Evolutionary conservation across 2,797 vertebrate species (phyloP).

Genomic region (Lutjanus campechanus): DNA sequence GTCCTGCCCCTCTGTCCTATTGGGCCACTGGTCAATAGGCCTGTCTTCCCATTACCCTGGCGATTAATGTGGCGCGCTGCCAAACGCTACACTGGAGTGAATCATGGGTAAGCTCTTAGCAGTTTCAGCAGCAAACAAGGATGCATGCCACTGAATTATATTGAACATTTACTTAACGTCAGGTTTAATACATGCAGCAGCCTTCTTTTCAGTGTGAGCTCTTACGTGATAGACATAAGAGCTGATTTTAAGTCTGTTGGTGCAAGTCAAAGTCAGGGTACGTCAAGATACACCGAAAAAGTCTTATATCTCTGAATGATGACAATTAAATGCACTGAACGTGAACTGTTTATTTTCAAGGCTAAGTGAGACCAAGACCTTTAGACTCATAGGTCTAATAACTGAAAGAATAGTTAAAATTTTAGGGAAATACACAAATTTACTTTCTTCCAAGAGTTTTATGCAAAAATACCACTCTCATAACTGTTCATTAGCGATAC

Average conservation of each 20-base stretch:
- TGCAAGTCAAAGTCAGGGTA: background rate
- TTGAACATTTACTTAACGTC: conserved; percentile 3
- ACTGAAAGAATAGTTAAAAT: background rate
- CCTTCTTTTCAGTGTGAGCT: conserved; percentile 8
- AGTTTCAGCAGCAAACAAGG: conserved; percentile 26
- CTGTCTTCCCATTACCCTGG: conserved; percentile 74
- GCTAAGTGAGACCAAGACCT: background rate
- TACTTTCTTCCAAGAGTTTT: background rate
- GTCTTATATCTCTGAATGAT: background rate
- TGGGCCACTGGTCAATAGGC: conserved; percentile 76
- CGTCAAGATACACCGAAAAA: background rate
- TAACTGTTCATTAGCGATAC: too few relatives aligned
- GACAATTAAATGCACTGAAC: background rate
- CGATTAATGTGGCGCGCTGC: conserved; percentile 71
- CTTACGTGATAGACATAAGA: background rate
- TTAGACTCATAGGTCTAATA: background rate
- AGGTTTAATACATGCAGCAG: background rate
- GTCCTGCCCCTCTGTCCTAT: conserved; percentile 73
- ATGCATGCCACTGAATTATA: background rate
- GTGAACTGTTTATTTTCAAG: background rate
- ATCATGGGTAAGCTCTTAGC: conserved; percentile 40
- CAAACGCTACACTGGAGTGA: conserved; percentile 61
- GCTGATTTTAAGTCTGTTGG: background rate
- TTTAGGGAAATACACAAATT: background rate
- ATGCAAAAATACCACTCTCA: background rate